Conservation (phyloP, 2,797 vertebrate genomes). For the Lemur catta region DNA sequence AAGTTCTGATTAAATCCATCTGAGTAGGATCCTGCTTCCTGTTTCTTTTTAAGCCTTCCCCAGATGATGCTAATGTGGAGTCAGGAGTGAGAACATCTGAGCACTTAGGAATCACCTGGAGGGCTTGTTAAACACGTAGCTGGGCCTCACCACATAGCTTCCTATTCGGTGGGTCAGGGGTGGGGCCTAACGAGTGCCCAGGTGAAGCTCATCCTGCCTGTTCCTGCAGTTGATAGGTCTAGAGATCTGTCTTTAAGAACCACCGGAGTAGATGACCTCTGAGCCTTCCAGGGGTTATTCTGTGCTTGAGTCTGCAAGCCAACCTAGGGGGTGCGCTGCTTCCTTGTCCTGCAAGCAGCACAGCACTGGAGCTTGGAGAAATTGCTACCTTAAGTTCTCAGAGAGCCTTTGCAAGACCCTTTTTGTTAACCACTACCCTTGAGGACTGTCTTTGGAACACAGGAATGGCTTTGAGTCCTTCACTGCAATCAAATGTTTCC, state of each 20-base stretch:
- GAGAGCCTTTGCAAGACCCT: neutral
- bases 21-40: neutral
- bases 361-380: neutral
- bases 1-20: neutral
- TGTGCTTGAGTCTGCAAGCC: neutral
- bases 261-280: neutral
- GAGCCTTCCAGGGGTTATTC: neutral
- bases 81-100: neutral
- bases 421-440: neutral
- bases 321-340: rapidly evolving
- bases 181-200: neutral
- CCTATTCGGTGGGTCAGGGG: no score
- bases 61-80: neutral
- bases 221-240: neutral
- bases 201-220: neutral
- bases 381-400: neutral
- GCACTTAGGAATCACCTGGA: neutral
- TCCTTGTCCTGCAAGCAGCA: neutral
- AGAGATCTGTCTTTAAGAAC: neutral
- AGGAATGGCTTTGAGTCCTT: neutral
- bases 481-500: neutral
- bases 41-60: neutral
- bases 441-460: neutral
- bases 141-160: neutral
- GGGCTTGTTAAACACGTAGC: no score